A percentile compares a stretch with the other conserved stretches of the same genome.
Conservation (phyloP, 1,140 invertebrate species). For the Apis dorsata region DNA sequence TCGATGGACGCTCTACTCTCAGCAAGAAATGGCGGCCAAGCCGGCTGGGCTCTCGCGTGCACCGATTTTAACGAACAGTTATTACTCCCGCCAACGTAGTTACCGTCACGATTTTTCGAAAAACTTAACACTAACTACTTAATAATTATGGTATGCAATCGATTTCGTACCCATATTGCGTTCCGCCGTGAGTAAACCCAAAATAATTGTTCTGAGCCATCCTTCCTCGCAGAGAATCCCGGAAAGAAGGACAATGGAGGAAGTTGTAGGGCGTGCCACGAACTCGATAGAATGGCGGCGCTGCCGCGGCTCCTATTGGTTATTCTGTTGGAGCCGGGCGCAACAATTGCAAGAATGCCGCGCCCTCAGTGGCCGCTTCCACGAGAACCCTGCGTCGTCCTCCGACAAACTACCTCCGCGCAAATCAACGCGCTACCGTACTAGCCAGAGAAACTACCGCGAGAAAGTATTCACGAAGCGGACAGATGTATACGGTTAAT, state of each 20-base stretch:
- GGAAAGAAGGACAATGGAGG: slow-evolving; percentile 78
- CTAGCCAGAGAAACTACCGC: slow-evolving; percentile 52
- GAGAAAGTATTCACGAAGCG: slow-evolving; percentile 43
- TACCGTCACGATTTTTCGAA: slow-evolving; percentile 40
- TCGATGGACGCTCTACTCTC: slow-evolving; percentile 64
- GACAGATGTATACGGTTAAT: slow-evolving; percentile 36
- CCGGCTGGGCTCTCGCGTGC: slow-evolving; percentile 70
- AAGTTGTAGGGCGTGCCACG: slow-evolving; percentile 77
- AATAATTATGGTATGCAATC: slow-evolving; percentile 62
- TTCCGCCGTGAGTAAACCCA: slow-evolving; percentile 93
- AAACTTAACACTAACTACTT: slow-evolving; percentile 62
- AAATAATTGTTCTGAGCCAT: slow-evolving; percentile 97
- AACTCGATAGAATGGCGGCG: slow-evolving; percentile 64
- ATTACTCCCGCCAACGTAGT: slow-evolving; percentile 41
- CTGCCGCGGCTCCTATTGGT: slow-evolving; percentile 61
- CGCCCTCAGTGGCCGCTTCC: slow-evolving; percentile 61
- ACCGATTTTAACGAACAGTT: slow-evolving; percentile 52
- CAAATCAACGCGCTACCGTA: slow-evolving; percentile 59
- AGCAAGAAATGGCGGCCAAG: slow-evolving; percentile 74
- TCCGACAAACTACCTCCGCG: slow-evolving; percentile 53
- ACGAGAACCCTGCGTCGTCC: slow-evolving; percentile 50
- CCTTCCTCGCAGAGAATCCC: slow-evolving; percentile 76
- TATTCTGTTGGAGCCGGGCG: slow-evolving; percentile 55
- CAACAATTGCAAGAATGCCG: slow-evolving; percentile 50
- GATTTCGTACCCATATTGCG: slow-evolving; percentile 90